phyloP scores from a whole-genome alignment of 2,113 vertebrate species.

The Petrocephalus microphthalmus region DNA sequence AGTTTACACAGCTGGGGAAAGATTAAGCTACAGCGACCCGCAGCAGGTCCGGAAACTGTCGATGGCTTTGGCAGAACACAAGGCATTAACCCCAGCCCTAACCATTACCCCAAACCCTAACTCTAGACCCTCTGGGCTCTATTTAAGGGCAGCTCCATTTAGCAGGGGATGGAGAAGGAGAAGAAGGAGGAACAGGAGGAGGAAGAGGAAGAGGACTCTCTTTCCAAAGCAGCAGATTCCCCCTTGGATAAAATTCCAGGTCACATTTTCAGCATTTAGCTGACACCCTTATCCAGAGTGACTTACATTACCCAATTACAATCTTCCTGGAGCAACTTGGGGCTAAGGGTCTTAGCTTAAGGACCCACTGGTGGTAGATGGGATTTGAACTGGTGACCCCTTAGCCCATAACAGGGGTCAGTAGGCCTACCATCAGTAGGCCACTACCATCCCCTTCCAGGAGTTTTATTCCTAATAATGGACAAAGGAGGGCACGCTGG shows the following conservation, averaged over 20 bases:
- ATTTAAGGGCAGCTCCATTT: not conserved
- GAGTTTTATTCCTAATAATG: not conserved
- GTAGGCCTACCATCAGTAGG: too few relatives aligned
- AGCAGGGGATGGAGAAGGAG: not conserved
- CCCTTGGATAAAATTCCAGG: not conserved
- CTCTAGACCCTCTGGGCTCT: not conserved
- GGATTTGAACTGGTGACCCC: too few relatives aligned
- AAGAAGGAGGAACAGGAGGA: not conserved
- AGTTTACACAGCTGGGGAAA: not conserved
- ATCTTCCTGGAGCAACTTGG: too few relatives aligned
- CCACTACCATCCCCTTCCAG: too few relatives aligned
- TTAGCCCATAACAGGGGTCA: too few relatives aligned
- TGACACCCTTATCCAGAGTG: too few relatives aligned
- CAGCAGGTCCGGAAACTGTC: not conserved
- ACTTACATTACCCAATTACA: too few relatives aligned
- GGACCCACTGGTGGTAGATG: too few relatives aligned
- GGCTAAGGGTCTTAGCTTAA: too few relatives aligned
- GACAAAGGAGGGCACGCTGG: not conserved
- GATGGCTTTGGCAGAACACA: not conserved
- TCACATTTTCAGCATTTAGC: too few relatives aligned
- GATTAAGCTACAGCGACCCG: not conserved
- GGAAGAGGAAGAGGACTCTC: not conserved
- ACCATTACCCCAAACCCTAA: not conserved
- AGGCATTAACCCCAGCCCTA: not conserved
- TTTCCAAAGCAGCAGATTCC: not conserved